These are phyloP conservation scores for Pterobdella sp. DNA, from an alignment of 2,888 invertebrate genomes.

Conservation along the genomic window DNA sequence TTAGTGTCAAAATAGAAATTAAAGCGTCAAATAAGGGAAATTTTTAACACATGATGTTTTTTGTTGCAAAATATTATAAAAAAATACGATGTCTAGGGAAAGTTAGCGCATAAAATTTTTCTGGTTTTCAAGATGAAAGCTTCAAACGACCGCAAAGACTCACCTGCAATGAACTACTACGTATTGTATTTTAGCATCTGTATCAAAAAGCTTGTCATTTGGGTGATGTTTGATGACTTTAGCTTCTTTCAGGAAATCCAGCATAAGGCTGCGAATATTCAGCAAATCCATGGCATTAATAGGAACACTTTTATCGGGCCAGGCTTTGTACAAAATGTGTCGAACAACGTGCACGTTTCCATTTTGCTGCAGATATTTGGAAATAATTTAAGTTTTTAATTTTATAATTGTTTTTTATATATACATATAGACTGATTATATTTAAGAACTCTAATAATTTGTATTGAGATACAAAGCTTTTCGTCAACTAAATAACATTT, in stretches of 20 bases:
- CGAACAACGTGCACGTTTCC: background rate
- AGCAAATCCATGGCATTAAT: conserved; percentile 9
- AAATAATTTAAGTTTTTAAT: background rate
- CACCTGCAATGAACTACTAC: conserved; percentile 21
- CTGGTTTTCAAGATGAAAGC: background rate
- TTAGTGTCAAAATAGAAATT: too few species aligned
- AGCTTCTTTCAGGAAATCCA: background rate
- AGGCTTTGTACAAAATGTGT: conserved; percentile 17
- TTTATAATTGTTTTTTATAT: background rate
- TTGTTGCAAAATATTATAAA: too few species aligned
- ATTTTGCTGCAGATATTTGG: background rate
- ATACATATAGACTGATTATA: too few species aligned
- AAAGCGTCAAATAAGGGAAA: too few species aligned
- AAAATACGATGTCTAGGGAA: too few species aligned
- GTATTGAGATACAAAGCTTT: too few species aligned
- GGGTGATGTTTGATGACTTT: too few species aligned
- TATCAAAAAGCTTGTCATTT: too few species aligned
- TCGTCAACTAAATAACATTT: too few species aligned
- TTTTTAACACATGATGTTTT: too few species aligned
- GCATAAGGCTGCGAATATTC: conserved; percentile 7
- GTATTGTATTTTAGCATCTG: background rate
- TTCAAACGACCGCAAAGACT: background rate
- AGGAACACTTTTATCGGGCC: conserved; percentile 24
- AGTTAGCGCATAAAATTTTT: conserved; percentile 3
- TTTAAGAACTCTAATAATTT: too few species aligned